Evolutionary conservation across 2,797 vertebrate genomes (phyloP).

Genomic region (Xenops minutus): DNA sequence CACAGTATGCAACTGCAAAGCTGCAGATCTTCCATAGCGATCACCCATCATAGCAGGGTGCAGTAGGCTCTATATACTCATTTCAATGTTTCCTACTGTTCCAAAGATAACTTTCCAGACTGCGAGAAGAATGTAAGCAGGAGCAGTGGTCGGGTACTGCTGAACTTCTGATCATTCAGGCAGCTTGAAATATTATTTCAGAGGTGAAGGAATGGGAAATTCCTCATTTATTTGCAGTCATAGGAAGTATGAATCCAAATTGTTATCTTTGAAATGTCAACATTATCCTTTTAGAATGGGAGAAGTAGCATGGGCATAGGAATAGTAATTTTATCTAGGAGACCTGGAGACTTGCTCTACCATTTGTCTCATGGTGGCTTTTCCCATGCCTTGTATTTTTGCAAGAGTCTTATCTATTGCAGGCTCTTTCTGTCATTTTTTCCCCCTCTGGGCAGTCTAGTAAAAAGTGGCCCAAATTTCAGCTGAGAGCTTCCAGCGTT

Average conservation of each 20-base stretch:
- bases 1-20: neutral
- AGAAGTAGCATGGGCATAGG: neutral
- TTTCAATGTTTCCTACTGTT: neutral
- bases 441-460: neutral
- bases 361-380: neutral
- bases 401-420: neutral
- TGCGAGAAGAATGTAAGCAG: neutral
- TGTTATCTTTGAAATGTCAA: neutral
- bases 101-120: neutral
- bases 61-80: neutral
- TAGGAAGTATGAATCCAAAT: neutral
- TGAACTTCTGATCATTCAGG: neutral
- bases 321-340: neutral
- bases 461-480: neutral
- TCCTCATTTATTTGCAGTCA: neutral
- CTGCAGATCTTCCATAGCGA: neutral
- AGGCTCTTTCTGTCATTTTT: neutral
- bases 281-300: neutral
- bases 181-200: neutral
- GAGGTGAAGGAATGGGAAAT: neutral
- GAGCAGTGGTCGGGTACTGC: neutral
- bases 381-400: neutral
- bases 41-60: neutral
- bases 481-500: neutral
- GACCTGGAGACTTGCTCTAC: neutral